Evolutionary conservation across 2,888 invertebrate species (phyloP).

Genomic region (Psylliodes chrysocephalus): DNA sequence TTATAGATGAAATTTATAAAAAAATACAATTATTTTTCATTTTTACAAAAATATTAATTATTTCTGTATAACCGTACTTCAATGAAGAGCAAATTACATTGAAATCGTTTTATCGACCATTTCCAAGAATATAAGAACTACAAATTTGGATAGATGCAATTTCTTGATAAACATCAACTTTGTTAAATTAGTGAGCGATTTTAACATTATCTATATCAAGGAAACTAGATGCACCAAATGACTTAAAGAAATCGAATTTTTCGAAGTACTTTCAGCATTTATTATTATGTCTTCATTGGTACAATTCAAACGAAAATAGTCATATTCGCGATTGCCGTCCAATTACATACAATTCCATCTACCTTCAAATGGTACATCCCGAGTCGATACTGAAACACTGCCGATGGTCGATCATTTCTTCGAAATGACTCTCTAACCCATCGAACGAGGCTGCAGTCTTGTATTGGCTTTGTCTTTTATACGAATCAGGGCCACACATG

Average conservation of each 20-base stretch:
- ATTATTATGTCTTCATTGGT: slow-evolving; percentile 19
- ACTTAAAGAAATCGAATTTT: not conserved
- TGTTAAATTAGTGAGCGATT: no score
- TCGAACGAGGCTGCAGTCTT: slow-evolving; percentile 51
- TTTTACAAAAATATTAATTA: no score
- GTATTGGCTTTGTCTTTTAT: slow-evolving; percentile 51
- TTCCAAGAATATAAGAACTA: no score
- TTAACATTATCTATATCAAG: not conserved
- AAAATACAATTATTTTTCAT: no score
- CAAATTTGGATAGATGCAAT: no score
- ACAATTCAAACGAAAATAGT: slow-evolving; percentile 7
- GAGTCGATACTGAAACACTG: slow-evolving; percentile 6
- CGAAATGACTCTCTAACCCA: slow-evolving; percentile 55
- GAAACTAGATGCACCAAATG: not conserved
- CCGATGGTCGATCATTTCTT: slow-evolving; percentile 58
- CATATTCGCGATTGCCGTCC: slow-evolving; percentile 1
- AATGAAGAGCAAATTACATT: no score
- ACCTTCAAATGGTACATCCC: not conserved
- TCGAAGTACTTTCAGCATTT: not conserved
- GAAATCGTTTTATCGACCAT: no score
- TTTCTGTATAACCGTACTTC: no score
- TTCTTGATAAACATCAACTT: no score
- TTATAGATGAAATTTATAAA: no score
- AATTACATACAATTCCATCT: not conserved
- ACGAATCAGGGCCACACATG: slow-evolving; percentile 58